Conservation (phyloP, 1,140 invertebrate species). For the Dendroctonus valens region DNA sequence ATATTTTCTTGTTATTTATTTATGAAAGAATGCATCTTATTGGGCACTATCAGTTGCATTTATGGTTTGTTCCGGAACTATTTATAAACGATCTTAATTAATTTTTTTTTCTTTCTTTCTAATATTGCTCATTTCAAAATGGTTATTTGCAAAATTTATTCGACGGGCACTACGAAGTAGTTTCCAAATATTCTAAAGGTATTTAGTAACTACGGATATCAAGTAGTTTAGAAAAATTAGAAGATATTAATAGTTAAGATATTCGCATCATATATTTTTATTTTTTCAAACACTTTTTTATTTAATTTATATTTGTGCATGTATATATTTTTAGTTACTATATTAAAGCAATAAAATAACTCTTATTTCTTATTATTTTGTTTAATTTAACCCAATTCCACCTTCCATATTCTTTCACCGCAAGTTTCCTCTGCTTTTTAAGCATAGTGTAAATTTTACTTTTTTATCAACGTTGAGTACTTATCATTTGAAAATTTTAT, state of each 20-base stretch:
- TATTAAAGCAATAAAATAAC: slow-evolving; percentile 43
- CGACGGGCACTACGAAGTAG: neutral
- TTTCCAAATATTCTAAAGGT: neutral
- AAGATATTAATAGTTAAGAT: slow-evolving; percentile 35
- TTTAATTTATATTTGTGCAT: slow-evolving; percentile 42
- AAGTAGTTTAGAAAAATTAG: slow-evolving; percentile 31
- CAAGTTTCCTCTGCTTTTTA: too few species aligned
- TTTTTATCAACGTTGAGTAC: too few species aligned
- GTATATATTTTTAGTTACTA: slow-evolving; percentile 34
- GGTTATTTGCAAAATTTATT: slow-evolving; percentile 1
- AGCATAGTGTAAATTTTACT: too few species aligned
- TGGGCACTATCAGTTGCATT: neutral
- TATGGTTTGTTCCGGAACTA: slow-evolving; percentile 17
- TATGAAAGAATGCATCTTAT: slow-evolving; percentile 8
- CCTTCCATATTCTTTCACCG: too few species aligned
- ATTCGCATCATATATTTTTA: slow-evolving; percentile 34
- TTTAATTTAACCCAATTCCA: too few species aligned
- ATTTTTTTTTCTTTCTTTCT: slow-evolving; percentile 26
- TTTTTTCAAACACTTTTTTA: slow-evolving; percentile 37
- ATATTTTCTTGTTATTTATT: slow-evolving; percentile 9
- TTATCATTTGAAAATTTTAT: too few species aligned
- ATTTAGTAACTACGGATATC: neutral
- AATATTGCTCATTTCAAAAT: slow-evolving; percentile 3
- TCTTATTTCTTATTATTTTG: slow-evolving; percentile 32
- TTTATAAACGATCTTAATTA: slow-evolving; percentile 11